These are phyloP conservation scores for Pseudopleuronectes americanus DNA, from an alignment of 2,797 vertebrate species.

Conservation along the genomic window DNA sequence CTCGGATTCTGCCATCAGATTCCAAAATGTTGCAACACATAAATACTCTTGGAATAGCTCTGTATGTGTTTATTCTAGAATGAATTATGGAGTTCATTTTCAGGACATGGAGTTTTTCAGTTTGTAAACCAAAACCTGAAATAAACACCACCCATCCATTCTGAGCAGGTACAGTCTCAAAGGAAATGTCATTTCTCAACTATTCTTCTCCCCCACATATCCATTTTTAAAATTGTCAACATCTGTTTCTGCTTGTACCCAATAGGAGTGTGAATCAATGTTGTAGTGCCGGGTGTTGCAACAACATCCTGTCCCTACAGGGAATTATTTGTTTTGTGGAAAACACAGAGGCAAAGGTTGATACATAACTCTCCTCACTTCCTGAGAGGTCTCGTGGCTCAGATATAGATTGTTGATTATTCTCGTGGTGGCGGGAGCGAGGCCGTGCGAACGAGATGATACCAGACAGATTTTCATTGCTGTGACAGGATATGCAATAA, in stretches of 20 bases:
- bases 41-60: slow-evolving; percentile 23
- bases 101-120: slow-evolving; percentile 14
- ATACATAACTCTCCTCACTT: slow-evolving; percentile 58
- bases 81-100: slow-evolving; percentile 20
- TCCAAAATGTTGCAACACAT: slow-evolving; percentile 54
- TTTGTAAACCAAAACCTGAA: slow-evolving; percentile 26
- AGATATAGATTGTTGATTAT: slow-evolving; percentile 58
- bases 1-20: slow-evolving; percentile 28
- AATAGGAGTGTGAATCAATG: slow-evolving; percentile 59
- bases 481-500: slow-evolving; percentile 56
- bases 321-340: slow-evolving; percentile 68
- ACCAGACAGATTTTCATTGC: slow-evolving; percentile 16
- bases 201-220: slow-evolving; percentile 30
- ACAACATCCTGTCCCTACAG: slow-evolving; percentile 76
- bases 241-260: slow-evolving; percentile 68
- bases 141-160: slow-evolving; percentile 30
- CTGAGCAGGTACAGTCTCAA: slow-evolving; percentile 24
- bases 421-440: slow-evolving; percentile 23
- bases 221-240: slow-evolving; percentile 52
- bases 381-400: slow-evolving; percentile 60
- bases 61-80: background rate
- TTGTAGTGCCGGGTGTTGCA: slow-evolving; percentile 65
- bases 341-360: slow-evolving; percentile 48
- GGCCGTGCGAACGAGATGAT: slow-evolving; percentile 21
- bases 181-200: slow-evolving; percentile 21